Conservation (phyloP, 1,140 invertebrate species). For the Neomicropteryx cornuta region DNA sequence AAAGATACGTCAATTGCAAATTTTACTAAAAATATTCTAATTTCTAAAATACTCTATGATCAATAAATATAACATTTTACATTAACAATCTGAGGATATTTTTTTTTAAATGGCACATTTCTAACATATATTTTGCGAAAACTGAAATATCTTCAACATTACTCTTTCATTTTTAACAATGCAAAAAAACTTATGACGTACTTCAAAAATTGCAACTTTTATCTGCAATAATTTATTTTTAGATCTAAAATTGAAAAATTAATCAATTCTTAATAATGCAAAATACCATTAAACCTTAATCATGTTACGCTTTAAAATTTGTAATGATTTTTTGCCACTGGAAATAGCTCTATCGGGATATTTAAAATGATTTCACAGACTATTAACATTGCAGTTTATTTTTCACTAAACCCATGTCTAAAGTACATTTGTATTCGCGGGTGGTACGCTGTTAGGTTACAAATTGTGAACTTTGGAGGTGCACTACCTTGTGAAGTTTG, state of each 20-base stretch:
- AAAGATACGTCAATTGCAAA: neutral
- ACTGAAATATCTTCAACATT: neutral
- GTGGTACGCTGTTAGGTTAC: too few species aligned
- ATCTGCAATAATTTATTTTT: neutral
- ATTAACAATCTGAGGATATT: neutral
- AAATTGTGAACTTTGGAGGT: too few species aligned
- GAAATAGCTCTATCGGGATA: neutral
- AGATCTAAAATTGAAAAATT: too few species aligned
- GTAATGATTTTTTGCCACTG: neutral
- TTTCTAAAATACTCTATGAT: neutral
- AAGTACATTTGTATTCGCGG: too few species aligned
- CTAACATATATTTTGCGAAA: neutral
- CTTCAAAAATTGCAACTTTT: neutral
- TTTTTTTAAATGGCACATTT: neutral
- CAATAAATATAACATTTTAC: neutral
- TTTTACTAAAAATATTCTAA: neutral
- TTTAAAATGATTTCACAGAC: neutral
- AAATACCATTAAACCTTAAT: neutral
- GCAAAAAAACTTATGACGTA: neutral
- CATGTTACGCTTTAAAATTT: neutral
- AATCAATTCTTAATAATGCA: neutral
- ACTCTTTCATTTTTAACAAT: neutral
- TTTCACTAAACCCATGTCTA: constrained; percentile 8
- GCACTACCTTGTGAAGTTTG: too few species aligned
- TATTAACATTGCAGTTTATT: constrained; percentile 1